These are phyloP conservation scores for Prunella strophiata DNA, from an alignment of 2,797 vertebrate species.

Conservation along the genomic window DNA sequence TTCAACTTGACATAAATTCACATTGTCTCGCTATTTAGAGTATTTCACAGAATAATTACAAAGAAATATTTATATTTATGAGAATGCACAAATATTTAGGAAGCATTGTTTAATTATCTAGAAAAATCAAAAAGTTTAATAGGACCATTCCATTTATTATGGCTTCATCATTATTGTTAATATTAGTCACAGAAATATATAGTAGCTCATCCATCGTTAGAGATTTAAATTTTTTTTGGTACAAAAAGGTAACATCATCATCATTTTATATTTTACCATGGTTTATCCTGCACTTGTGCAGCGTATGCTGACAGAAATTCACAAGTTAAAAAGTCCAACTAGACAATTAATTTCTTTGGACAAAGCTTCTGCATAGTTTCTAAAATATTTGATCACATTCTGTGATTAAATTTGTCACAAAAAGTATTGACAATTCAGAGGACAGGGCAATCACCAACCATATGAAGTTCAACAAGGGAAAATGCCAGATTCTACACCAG, in stretches of 20 bases:
- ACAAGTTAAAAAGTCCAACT: neutral
- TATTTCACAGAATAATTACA: neutral
- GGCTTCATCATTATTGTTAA: neutral
- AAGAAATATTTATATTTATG: neutral
- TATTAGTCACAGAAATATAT: neutral
- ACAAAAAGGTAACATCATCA: neutral
- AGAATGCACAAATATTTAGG: neutral
- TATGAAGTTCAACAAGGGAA: neutral
- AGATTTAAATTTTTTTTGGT: neutral
- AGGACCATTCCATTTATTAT: neutral
- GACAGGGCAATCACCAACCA: neutral
- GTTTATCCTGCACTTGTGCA: neutral
- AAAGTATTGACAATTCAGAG: neutral
- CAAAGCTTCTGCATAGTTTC: neutral
- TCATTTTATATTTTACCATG: neutral
- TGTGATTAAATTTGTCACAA: neutral
- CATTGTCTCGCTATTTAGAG: neutral
- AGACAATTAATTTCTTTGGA: neutral
- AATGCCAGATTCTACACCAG: accelerated
- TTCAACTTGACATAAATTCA: neutral
- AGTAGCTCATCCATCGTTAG: neutral
- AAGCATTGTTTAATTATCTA: neutral
- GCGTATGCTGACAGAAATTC: neutral
- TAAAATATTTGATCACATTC: neutral
- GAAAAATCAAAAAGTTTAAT: neutral